Conservation (phyloP, 2,113 vertebrate species). For the Tetraodon nigroviridis region DNA sequence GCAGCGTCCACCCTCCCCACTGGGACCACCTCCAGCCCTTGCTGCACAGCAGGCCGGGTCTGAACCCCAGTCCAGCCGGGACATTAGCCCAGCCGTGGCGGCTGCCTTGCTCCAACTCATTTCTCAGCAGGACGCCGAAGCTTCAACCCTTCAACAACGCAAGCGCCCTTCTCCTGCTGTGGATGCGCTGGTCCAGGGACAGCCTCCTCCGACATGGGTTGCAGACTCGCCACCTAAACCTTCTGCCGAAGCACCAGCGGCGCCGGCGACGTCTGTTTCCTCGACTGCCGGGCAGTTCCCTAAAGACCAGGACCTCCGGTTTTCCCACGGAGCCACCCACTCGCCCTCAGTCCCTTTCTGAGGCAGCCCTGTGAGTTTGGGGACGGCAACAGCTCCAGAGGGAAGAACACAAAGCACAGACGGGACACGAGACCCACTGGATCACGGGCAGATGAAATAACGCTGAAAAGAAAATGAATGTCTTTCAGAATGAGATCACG, state of each 20-base stretch:
- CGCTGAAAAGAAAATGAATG: constrained; percentile 49
- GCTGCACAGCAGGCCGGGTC: constrained; percentile 29
- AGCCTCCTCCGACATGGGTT: constrained; percentile 45
- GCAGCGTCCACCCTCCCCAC: constrained; percentile 85
- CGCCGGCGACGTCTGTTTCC: constrained; percentile 29
- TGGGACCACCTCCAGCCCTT: constrained; percentile 67
- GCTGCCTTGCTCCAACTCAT: constrained; percentile 91
- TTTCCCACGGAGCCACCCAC: constrained; percentile 79
- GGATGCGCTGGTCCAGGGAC: constrained; percentile 22
- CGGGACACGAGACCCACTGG: constrained; percentile 59
- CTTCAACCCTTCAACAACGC: constrained; percentile 62
- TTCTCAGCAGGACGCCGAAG: constrained; percentile 83
- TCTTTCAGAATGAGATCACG: constrained; percentile 40
- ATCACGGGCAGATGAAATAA: constrained; percentile 61
- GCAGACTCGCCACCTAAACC: constrained; percentile 48
- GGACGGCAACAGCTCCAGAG: constrained; percentile 62
- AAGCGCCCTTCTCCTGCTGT: constrained; percentile 48
- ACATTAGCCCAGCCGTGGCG: constrained; percentile 85
- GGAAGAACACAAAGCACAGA: constrained; percentile 18
- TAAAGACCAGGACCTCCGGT: constrained; percentile 95
- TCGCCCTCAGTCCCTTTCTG: constrained; percentile 58
- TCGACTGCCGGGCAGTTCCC: constrained; percentile 78
- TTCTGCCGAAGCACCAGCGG: constrained; percentile 41
- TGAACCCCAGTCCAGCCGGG: constrained; percentile 58
- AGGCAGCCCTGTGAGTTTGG: constrained; percentile 53